These are phyloP conservation scores for Idaea dimidiata DNA, from an alignment of 2,888 invertebrate species.

Conservation along the genomic window DNA sequence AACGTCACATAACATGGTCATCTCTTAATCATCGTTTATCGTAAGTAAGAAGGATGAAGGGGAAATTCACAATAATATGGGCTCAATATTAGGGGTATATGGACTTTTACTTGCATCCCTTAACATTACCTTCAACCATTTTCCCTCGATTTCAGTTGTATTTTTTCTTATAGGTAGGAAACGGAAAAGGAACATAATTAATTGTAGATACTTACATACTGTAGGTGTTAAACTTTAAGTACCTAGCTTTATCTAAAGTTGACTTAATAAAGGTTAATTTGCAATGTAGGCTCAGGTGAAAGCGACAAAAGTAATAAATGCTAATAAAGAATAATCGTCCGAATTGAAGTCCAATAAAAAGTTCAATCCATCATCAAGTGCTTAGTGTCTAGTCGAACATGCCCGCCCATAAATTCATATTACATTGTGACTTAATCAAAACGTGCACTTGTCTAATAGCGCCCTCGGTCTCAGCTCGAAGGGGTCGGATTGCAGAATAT, in stretches of 20 bases:
- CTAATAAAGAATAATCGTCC: not conserved
- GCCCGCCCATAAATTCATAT: constrained; percentile 66
- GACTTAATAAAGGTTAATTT: not conserved
- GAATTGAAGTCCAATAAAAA: constrained; percentile 24
- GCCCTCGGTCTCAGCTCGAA: constrained; percentile 20
- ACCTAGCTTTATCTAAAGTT: not conserved
- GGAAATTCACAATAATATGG: no score
- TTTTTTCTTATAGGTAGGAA: no score
- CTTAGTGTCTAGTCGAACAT: constrained; percentile 48
- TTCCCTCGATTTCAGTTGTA: no score
- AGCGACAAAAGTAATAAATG: constrained; percentile 13
- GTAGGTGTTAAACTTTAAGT: not conserved
- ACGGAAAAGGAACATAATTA: no score
- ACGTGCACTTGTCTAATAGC: constrained; percentile 52
- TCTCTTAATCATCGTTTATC: no score
- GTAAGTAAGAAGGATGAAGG: no score
- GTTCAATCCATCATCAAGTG: constrained; percentile 44
- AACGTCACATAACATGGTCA: no score
- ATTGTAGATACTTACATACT: no score
- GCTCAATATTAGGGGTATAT: no score
- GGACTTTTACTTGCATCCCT: no score
- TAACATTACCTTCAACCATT: no score
- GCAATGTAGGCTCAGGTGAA: not conserved
- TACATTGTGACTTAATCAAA: constrained; percentile 71
- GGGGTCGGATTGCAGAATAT: constrained; percentile 59